Evolutionary conservation across 2,113 vertebrate species (phyloP).

Genomic region (Callorhinus ursinus): DNA sequence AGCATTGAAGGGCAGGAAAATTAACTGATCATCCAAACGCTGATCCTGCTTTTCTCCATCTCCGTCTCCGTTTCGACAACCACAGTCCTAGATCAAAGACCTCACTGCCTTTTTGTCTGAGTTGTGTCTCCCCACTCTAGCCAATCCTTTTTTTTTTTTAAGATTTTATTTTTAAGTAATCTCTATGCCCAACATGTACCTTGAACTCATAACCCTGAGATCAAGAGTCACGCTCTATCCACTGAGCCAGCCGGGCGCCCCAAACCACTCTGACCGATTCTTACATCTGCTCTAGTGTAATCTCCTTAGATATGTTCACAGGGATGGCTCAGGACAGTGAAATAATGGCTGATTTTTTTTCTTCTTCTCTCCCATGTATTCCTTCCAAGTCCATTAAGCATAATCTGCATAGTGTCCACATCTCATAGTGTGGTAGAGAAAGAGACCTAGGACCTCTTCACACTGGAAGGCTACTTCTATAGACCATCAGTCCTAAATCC

Average conservation of each 20-base stretch:
- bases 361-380: background rate
- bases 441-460: background rate
- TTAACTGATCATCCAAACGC: background rate
- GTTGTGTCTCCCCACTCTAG: background rate
- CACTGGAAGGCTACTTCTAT: background rate
- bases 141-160: background rate
- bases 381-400: background rate
- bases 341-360: constrained; percentile 1
- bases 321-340: background rate
- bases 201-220: background rate
- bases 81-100: background rate
- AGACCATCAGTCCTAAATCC: background rate
- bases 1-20: background rate
- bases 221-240: background rate
- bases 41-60: background rate
- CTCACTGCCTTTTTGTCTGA: background rate
- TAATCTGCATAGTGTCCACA: background rate
- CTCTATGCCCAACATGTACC: background rate
- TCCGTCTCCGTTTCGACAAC: background rate
- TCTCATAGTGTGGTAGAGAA: background rate
- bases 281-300: background rate
- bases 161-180: background rate
- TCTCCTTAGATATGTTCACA: background rate
- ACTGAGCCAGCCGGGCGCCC: background rate
- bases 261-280: background rate